These are phyloP conservation scores for Scolopax mira DNA, from an alignment of 2,113 vertebrate genomes.

Conservation along the genomic window DNA sequence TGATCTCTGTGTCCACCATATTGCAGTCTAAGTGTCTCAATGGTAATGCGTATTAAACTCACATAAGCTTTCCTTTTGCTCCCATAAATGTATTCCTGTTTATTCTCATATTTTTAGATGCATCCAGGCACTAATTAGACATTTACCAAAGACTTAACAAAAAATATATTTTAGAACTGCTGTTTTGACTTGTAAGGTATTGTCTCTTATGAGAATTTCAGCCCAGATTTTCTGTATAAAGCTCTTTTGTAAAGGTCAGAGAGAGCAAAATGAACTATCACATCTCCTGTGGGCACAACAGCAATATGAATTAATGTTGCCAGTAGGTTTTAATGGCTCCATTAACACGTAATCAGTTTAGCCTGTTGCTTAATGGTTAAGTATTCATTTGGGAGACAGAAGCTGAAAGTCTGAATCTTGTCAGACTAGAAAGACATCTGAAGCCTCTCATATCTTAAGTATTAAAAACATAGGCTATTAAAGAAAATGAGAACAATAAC, in stretches of 20 bases:
- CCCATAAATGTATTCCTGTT: background rate
- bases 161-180: background rate
- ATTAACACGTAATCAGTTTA: background rate
- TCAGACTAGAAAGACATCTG: background rate
- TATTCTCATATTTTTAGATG: background rate
- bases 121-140: background rate
- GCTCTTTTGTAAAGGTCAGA: background rate
- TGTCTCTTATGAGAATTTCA: background rate
- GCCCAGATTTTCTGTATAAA: background rate
- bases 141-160: background rate
- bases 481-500: background rate
- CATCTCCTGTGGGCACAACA: background rate
- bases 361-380: background rate
- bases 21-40: background rate
- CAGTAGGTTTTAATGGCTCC: background rate
- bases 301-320: background rate
- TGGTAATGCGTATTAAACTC: background rate
- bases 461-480: background rate
- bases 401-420: background rate
- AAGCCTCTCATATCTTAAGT: background rate
- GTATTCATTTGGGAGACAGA: background rate
- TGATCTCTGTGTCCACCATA: background rate
- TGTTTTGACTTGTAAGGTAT: background rate
- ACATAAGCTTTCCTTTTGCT: background rate
- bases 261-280: background rate